Percentiles rank a stretch among this genome's conserved stretches.
Conservation (phyloP, 2,113 vertebrate species). For the Suncus etruscus region DNA sequence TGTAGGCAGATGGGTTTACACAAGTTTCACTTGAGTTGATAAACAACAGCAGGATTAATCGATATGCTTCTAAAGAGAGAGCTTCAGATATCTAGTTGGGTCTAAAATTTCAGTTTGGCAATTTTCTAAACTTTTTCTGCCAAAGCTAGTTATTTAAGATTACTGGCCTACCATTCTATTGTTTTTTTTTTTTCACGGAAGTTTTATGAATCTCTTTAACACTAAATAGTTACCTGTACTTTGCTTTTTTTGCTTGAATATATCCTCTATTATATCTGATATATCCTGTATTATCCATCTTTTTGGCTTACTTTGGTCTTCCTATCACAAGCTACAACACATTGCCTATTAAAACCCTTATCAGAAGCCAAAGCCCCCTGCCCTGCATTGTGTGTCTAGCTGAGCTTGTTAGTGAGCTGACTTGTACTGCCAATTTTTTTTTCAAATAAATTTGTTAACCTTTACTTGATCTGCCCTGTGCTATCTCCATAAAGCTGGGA, state of each 20-base stretch:
- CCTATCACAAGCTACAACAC: not conserved
- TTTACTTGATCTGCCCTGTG: not conserved
- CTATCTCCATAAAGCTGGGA: not conserved
- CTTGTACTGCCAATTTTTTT: not conserved
- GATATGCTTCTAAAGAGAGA: constrained; percentile 1
- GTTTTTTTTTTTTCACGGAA: constrained; percentile 35
- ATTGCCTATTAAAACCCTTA: not conserved
- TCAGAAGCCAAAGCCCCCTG: not conserved
- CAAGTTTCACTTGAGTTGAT: constrained; percentile 32
- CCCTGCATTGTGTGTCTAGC: not conserved
- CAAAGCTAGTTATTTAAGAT: constrained; percentile 38
- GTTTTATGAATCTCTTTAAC: not conserved
- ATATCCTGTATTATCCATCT: not conserved
- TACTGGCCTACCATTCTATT: not conserved
- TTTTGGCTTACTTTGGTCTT: not conserved
- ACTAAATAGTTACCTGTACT: not conserved
- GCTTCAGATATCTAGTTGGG: not conserved
- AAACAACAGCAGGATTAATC: not conserved
- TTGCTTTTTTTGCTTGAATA: not conserved
- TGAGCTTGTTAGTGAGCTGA: not conserved
- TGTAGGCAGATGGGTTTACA: constrained; percentile 9
- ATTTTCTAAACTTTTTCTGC: constrained; percentile 37
- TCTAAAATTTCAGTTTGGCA: constrained; percentile 28
- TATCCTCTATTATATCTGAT: not conserved
- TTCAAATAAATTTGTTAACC: not conserved